These are phyloP conservation scores for Theretra japonica DNA, from an alignment of 2,888 invertebrate species.

Conservation along the genomic window DNA sequence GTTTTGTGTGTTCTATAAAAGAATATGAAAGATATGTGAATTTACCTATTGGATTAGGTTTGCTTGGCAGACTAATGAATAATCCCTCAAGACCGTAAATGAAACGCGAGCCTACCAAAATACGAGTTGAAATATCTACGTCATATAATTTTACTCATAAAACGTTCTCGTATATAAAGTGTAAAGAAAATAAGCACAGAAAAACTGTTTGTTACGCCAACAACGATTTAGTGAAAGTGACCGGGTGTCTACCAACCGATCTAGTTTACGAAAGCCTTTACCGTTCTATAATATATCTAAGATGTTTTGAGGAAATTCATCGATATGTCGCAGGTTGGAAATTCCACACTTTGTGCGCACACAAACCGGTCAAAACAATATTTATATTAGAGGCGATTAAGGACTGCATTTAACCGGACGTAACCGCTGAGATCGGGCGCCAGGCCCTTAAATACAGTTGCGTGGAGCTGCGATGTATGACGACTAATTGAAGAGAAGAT, in stretches of 20 bases:
- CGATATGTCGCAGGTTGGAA: neutral
- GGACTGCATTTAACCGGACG: neutral
- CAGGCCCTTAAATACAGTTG: neutral
- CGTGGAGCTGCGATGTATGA: too few relatives aligned
- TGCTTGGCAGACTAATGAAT: too few relatives aligned
- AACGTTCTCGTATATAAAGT: slow-evolving; percentile 46
- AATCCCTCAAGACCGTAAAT: too few relatives aligned
- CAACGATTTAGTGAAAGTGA: slow-evolving; percentile 69
- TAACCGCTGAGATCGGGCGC: neutral
- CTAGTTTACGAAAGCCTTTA: slow-evolving; percentile 57
- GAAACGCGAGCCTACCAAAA: too few relatives aligned
- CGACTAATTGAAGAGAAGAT: too few relatives aligned
- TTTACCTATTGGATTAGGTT: too few relatives aligned
- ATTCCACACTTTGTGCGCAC: neutral
- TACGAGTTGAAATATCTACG: too few relatives aligned
- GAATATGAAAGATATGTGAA: too few relatives aligned
- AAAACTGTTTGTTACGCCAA: slow-evolving; percentile 68
- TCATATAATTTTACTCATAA: too few relatives aligned
- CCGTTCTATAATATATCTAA: slow-evolving; percentile 22
- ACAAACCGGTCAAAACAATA: neutral
- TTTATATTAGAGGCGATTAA: neutral
- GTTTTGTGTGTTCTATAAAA: too few relatives aligned
- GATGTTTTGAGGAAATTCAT: slow-evolving; percentile 24
- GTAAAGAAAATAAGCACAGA: slow-evolving; percentile 65
- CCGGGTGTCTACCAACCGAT: slow-evolving; percentile 47